These are phyloP conservation scores for Cheilosia grossa DNA, from an alignment of 2,888 invertebrate genomes.

Conservation along the genomic window DNA sequence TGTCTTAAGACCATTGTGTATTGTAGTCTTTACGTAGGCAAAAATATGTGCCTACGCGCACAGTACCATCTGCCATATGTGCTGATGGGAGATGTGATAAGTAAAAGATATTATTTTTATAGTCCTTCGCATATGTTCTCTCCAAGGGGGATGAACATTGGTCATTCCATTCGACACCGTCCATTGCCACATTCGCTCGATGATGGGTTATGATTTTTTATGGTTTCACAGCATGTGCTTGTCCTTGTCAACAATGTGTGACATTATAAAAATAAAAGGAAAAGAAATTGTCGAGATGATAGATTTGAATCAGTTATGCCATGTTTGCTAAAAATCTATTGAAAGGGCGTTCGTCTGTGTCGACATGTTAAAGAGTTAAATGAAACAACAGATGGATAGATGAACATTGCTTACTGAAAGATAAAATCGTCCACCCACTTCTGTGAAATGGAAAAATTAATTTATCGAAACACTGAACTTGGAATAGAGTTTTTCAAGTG, in stretches of 20 bases:
- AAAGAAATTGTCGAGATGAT: conserved; percentile 13
- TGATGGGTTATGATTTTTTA: conserved; percentile 52
- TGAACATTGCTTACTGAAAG: conserved; percentile 1
- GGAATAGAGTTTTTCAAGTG: background rate
- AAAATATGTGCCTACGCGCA: conserved; percentile 55
- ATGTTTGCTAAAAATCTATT: conserved; percentile 45
- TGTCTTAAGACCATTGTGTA: conserved; percentile 49
- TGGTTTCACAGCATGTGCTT: conserved; percentile 29
- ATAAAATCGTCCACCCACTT: background rate
- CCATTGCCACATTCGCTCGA: conserved; percentile 13
- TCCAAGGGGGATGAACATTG: conserved; percentile 8
- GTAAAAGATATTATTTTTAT: conserved; percentile 56
- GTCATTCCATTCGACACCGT: conserved; percentile 16
- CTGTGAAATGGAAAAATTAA: background rate
- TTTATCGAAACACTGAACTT: background rate
- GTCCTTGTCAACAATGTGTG: conserved; percentile 64
- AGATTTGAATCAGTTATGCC: conserved; percentile 37
- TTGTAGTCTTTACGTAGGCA: conserved; percentile 36
- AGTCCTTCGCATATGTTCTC: conserved; percentile 39
- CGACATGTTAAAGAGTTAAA: conserved; percentile 18
- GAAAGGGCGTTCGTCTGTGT: conserved; percentile 3
- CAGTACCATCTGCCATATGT: conserved; percentile 27
- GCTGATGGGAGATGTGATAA: conserved; percentile 20
- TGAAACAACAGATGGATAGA: conserved; percentile 15
- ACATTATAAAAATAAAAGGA: conserved; percentile 8